Base-by-base conservation (phyloP, 1,140 invertebrate genomes). In the Ceratoteleas bidentatus region DNA sequence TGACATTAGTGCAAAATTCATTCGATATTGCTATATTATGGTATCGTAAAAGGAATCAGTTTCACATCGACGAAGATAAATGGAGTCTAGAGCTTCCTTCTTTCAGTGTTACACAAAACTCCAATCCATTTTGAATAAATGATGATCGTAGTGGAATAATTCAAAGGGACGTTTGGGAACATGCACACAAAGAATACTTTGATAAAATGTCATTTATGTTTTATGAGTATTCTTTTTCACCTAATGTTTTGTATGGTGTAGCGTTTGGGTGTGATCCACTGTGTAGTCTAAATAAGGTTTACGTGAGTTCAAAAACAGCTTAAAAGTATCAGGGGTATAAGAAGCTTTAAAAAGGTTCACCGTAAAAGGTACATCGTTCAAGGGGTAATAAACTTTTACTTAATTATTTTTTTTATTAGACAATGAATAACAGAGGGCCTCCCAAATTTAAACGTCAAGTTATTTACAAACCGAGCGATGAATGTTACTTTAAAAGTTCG, bases 71-170 rank as follows among this genome's bases (percentile, higher is more conserved):
- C 70, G 66, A 79, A 78, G 70, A 83, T 75, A 74, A 83, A 78
- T 83, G 81, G 13, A 76, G 75, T 24, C 40, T 74, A 68, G 62
- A 70, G 45, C 57, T 74, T 83, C 36, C 43, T 83, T 77, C 64
- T 66, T 75, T 65, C 64, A 65, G 38, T 70, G 62, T 53, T 70
- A 75, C 53, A 74, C 38, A 53, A 69, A 73, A 70, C 69, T 79
- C 56, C 65, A 79, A 83, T 79, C 53, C 66, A 76, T 74, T 78
- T 70, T 75, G 75, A 79, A 83, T 83, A 75, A 74, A 76, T 72
- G 66, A 83, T 78, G 66, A 53, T 52, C 65, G 34, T 62, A 61
- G 49, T 65, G 52, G 65, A 75, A 79, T 65, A 76, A 83, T 79
- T 78, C 40, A 83, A 61, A 54, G 5, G 52, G 33, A 52, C 24